Percentiles rank a stretch among this genome's conserved stretches.
Conservation (phyloP, 2,113 vertebrate species). For the Crotalus viridis region DNA sequence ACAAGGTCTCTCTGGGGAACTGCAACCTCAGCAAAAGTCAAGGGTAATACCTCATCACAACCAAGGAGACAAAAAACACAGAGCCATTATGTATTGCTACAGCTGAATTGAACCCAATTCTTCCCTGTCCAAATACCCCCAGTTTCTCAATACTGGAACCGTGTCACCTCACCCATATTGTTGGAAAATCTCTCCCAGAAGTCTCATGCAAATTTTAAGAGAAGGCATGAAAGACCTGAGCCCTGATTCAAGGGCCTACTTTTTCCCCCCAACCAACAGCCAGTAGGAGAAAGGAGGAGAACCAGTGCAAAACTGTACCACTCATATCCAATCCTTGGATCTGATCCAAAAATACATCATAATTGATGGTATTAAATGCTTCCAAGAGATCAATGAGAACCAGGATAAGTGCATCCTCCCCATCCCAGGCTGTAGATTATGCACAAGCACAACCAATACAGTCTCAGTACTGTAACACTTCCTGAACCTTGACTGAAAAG, state of each 20-base stretch:
- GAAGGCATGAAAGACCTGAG: background rate
- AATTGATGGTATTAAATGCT: background rate
- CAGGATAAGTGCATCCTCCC: background rate
- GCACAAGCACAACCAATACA: background rate
- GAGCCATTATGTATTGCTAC: background rate
- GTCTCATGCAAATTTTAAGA: background rate
- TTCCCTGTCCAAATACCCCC: background rate
- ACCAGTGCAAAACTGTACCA: too few relatives aligned
- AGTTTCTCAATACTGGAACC: background rate
- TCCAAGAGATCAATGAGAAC: too few relatives aligned
- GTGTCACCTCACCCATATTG: background rate
- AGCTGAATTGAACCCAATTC: background rate
- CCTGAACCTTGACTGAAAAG: background rate
- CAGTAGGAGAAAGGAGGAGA: background rate
- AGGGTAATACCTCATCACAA: too few relatives aligned
- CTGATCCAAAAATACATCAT: background rate
- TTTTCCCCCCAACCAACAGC: background rate
- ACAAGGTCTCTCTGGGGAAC: too few relatives aligned
- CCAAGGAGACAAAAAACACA: background rate
- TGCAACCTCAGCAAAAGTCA: background rate
- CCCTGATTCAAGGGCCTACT: background rate
- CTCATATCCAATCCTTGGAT: background rate
- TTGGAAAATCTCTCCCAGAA: background rate
- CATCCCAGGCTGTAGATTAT: background rate
- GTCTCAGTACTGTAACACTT: background rate